Base-by-base conservation (phyloP, 2,797 vertebrate genomes). In the Staurois parvus region DNA sequence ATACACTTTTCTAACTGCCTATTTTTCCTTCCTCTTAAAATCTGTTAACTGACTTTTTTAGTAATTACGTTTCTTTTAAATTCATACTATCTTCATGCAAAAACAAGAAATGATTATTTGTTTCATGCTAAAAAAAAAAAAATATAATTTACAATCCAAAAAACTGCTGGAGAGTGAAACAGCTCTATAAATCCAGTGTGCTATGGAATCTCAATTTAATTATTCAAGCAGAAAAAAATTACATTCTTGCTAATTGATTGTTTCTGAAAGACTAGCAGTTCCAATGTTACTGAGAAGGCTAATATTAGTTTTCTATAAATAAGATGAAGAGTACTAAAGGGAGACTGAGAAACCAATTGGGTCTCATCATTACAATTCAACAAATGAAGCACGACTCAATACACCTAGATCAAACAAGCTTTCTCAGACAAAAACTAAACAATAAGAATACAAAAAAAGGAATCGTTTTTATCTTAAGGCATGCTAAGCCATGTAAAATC, bases 401-500 rank as follows among this genome's bases (percentile, higher is more conserved):
- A 89, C 0, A 1, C 48, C 85, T 45, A 88, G 88, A 88, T 88
- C 87, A 90, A 88, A 88, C 79, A n/a, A 85, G 88, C 30, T 89
- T 88, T 84, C 76, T 87, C 15, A 30, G 21, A 17, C 79, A 75
- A 91, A 70, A 4, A 83, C 76, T 5, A 84, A 88, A 87, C 88
- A 81, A 85, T 82, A 86, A 56, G 45, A 37, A 69, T 48, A 37
- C 37, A 87, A 87, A 88, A 85, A 83, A 52, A 40, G 45, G 79
- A 72, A 81, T 2, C 13, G 68, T 72, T 87, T 90, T 81, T 24
- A 77, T 91, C 87, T 92, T 84, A 88, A 90, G 87, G 88, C 74
- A 68, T 89, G 88, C 85, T 91, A 91, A 91, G 82, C 82, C 72
- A 88, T 79, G 62, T 87, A 89, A 89, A 91, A 87, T 66, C 88